Percentiles rank a stretch among this genome's conserved stretches.
Evolutionary conservation across 2,113 vertebrate species (phyloP).

Genomic region (Eptesicus fuscus): DNA sequence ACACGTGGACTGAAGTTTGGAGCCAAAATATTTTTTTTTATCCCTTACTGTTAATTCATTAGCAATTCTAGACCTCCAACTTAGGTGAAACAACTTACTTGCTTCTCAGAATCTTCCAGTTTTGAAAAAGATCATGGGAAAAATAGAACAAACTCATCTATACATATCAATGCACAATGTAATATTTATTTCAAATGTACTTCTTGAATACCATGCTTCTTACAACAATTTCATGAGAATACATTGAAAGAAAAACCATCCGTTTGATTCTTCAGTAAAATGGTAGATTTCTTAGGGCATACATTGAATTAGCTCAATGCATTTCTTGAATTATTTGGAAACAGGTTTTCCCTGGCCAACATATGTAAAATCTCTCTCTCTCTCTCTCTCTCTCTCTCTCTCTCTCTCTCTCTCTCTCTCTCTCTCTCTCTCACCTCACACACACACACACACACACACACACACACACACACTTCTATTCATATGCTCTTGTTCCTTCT

Average conservation of each 20-base stretch:
- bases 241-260: neutral
- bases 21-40: slow-evolving; percentile 62
- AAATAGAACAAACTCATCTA: neutral
- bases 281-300: neutral
- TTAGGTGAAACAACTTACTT: slow-evolving; percentile 39
- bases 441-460: neutral
- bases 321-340: neutral
- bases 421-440: no score
- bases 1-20: slow-evolving; percentile 34
- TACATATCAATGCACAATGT: neutral
- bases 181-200: neutral
- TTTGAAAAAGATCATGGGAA: slow-evolving; percentile 23
- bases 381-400: no score
- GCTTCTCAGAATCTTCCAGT: slow-evolving; percentile 23
- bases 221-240: slow-evolving; percentile 2
- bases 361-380: neutral
- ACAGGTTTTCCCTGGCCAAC: neutral
- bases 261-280: slow-evolving; percentile 4
- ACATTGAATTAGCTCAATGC: neutral
- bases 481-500: neutral
- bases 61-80: slow-evolving; percentile 48
- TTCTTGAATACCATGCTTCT: neutral
- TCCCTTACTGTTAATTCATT: slow-evolving; percentile 46
- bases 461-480: neutral
- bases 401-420: neutral